Evolutionary conservation across 2,888 invertebrate genomes (phyloP), one percentile per base, ranked within the genome.

Genomic region (Beris morrisii): DNA sequence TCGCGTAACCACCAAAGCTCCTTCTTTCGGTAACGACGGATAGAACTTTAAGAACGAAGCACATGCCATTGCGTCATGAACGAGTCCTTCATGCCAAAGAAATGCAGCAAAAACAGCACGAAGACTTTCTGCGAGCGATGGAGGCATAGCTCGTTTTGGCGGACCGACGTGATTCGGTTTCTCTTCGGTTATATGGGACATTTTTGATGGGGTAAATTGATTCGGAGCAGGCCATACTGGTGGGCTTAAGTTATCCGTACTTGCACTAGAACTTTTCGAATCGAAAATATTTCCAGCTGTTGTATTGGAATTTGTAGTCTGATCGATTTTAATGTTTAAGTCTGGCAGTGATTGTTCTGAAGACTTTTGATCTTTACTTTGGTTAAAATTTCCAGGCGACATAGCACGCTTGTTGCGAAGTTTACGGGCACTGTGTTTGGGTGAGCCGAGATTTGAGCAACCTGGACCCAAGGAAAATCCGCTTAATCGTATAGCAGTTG

Each of bases 21-120:
- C 91, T 75, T 90, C 88, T 76, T 94, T 94, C 15, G 93, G 92
- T 68, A 94, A 79, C 38, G 88, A 87, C 0, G 94, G 95, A 79
- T 94, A 92, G 77, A 97, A 97, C 81, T 96, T 96, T 7, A 98
- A 84, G 77, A 95, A 98, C 0, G 97, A 94, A 0, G 97, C 95
- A 77, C 96, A 97, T 0, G 97, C 96, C 89, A 98, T 97, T 5
- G 97, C 96, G 78, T 98, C 97, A 77, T 97, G 96, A 0, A 97
- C 96, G 55, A 97, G 89, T 12, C 96, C 88, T 82, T 97, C 97
- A 77, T 98, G 97, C 97, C 97, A 98, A 1, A 98, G 82, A 73
- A 97, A 89, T 0, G 97, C 95, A 0, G 97, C 97, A 80, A 98
- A 98, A 5, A 96, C 92, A 0, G 96, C 93, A n/a, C 98, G 83